Evolutionary conservation across 2,888 invertebrate genomes (phyloP), one percentile per base, ranked within the genome.

Genomic region (Eledone cirrhosa): DNA sequence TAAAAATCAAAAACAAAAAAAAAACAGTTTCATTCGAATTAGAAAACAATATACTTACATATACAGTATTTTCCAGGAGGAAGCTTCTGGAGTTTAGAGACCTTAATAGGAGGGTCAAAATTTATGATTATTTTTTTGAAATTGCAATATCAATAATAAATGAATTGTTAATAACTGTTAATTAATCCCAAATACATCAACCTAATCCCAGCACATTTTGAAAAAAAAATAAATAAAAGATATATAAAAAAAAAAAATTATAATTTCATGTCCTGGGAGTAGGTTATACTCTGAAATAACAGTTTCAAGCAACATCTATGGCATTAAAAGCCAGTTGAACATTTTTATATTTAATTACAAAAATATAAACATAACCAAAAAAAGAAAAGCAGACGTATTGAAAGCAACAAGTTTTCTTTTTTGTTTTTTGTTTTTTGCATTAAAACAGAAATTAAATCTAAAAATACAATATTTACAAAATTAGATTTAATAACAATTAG

Each of bases 101-200:
- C 72, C 72, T 72, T 72, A 72, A 72, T 72, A 72, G 41, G 72
- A 72, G 41, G 72, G 72, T 24, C 72, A 72, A 72, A 72, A 72
- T 1, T 72, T 19, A 41, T 41, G 41, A 41, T 41, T 41, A 41
- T 11, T 41, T 41, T n/a, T 41, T 41, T 41, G 41, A 41, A 41
- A 11, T 41, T 41, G 41, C 41, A 41, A 41, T 41, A 41, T 41
- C 41, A 41, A 41, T 41, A 41, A 41, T 41, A 41, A 41, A 41
- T 41, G 41, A 41, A 41, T 41, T 41, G 41, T 41, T 41, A 41
- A 41, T 41, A 41, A n/a, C 11, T 41, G 41, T 41, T 41, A 41
- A 41, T 41, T 41, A 41, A 41, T 41, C 41, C 11, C 41, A 41
- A 8, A 2, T 41, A 41, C 41, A 41, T 41, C 41, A 41, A 41